Conservation (phyloP, 2,888 invertebrate genomes). For the Petrolisthes manimaculis region DNA sequence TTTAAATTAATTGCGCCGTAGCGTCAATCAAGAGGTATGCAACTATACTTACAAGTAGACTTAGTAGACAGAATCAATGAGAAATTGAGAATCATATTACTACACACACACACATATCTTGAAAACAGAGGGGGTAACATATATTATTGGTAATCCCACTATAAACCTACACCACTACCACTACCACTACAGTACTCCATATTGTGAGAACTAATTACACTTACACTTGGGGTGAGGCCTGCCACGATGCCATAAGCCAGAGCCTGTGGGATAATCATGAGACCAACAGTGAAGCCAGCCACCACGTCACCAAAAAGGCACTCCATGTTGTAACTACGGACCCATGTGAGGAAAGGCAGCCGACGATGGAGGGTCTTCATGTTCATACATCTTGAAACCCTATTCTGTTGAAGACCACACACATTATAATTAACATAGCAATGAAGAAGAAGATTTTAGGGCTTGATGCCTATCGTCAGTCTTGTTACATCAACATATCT, state of each 20-base stretch:
- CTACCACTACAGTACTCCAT: not conserved
- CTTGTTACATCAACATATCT: too few species aligned
- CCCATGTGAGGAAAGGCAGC: constrained; percentile 57
- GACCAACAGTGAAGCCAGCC: constrained; percentile 73
- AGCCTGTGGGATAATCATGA: constrained; percentile 76
- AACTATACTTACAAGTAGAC: too few species aligned
- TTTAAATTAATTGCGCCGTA: too few species aligned
- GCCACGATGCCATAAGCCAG: constrained; percentile 92
- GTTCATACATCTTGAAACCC: constrained; percentile 26
- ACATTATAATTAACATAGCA: not conserved
- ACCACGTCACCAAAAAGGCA: constrained; percentile 69
- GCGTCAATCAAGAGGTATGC: too few species aligned
- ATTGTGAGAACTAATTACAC: not conserved
- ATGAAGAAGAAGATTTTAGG: too few species aligned
- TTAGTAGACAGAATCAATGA: too few species aligned
- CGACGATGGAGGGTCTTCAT: constrained; percentile 52
- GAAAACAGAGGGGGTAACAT: too few species aligned
- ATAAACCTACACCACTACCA: not conserved
- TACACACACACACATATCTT: too few species aligned
- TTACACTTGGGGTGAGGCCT: constrained; percentile 82
- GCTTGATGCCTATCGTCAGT: too few species aligned
- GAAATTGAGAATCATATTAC: too few species aligned
- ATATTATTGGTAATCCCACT: too few species aligned
- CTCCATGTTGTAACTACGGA: constrained; percentile 40
- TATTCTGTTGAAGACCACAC: constrained; percentile 24